These are phyloP conservation scores for Drosophila incognita DNA, from an alignment of 2,888 invertebrate genomes.

Conservation along the genomic window DNA sequence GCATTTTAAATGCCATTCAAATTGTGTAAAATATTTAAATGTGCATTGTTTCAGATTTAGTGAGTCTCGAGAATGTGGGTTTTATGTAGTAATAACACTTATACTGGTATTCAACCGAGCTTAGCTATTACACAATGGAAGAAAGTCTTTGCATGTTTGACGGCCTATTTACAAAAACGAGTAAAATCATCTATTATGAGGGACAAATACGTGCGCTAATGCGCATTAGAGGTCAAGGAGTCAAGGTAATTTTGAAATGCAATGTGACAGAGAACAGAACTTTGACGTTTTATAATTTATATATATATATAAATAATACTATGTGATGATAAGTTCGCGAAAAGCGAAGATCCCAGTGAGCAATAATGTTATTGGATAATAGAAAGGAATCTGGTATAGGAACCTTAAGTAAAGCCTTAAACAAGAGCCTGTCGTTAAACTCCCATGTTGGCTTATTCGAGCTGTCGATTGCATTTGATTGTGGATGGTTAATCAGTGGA, in stretches of 20 bases:
- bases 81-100: background rate
- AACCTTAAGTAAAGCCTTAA: no score
- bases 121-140: background rate
- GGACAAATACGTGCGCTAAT: background rate
- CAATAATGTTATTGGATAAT: background rate
- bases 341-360: background rate
- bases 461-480: slow-evolving; percentile 29
- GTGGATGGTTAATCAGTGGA: slow-evolving; percentile 34
- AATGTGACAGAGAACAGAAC: background rate
- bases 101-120: background rate
- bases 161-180: background rate
- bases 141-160: background rate
- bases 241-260: background rate
- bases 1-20: slow-evolving; percentile 35
- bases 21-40: slow-evolving; percentile 27
- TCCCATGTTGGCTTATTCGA: slow-evolving; percentile 1
- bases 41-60: slow-evolving; percentile 6
- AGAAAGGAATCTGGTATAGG: background rate
- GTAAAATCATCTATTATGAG: background rate
- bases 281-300: no score
- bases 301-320: no score
- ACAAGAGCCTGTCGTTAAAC: background rate
- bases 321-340: background rate
- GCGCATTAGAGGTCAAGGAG: background rate
- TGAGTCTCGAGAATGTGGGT: background rate